Base-by-base conservation (phyloP, 2,888 invertebrate species). In the Sesamia inferens region DNA sequence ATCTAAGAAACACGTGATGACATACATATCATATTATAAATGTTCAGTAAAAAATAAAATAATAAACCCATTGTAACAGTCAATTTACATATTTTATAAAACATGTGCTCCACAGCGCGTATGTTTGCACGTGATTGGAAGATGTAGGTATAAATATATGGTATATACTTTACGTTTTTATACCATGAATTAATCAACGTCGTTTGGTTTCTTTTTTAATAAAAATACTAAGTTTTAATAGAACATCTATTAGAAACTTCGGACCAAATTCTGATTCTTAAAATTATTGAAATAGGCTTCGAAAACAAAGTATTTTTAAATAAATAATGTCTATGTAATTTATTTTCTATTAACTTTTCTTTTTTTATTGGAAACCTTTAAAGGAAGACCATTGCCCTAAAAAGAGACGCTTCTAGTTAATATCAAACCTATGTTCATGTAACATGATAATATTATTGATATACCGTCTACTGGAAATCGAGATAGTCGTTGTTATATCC, bases 1-100 rank as follows among this genome's bases (percentile, higher is more conserved):
- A 70, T 62, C 24, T 59, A 44, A 58, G n/a, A 54, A 73, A 71
- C 74, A 81, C 74, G 64, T 78, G 74, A 77, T 54, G 22, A 3
- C 6, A 8, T 42, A 59, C 55, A 71, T 65, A 24, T 31, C 2
- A 31, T 31, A 31, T 62, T 59, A 70, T 61, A 71, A 67, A 74
- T 74, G 63, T 54, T 68, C 65, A 76, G 71, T 70, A 83, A 65
- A 75, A 80, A 83, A 74, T 62, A 65, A 68, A 71, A 73, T 70
- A 75, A 80, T 77, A 51, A 67, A 76, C 31, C 65, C 74, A 78
- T 75, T 74, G 71, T 69, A 67, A 65, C 76, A 76, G 59, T 67
- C 69, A 81, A 81, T 84, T 86, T 74, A 68, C 82, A 84, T 86
- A 83, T 71, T 81, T 74, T 78, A 81, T 78, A 59, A 57, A 57